Evolutionary conservation across 2,113 vertebrate genomes (phyloP).

Genomic region (Caloenas nicobarica): DNA sequence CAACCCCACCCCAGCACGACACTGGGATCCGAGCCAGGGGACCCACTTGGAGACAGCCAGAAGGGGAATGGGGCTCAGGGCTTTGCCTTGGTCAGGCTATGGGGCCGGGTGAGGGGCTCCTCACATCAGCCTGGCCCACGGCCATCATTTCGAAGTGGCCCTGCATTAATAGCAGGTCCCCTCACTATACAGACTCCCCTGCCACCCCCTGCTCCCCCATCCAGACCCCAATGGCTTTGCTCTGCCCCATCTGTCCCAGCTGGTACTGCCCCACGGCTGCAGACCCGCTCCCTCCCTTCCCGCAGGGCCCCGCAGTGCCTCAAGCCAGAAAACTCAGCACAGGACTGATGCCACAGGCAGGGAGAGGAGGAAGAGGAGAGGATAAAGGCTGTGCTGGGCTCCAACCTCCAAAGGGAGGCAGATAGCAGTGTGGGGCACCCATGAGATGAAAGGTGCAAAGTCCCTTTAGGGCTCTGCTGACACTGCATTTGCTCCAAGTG

Average conservation of each 20-base stretch:
- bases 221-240: background rate
- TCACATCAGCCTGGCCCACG: background rate
- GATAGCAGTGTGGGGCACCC: background rate
- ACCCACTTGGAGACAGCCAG: conserved; percentile 28
- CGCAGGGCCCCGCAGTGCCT: background rate
- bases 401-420: background rate
- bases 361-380: background rate
- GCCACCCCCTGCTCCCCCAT: background rate
- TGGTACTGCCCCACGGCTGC: background rate
- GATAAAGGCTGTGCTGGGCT: background rate
- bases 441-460: conserved; percentile 20
- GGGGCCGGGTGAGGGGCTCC: background rate
- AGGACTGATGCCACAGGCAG: background rate
- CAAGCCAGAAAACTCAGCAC: background rate
- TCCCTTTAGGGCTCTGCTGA: background rate
- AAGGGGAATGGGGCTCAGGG: background rate
- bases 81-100: background rate
- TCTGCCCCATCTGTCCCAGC: background rate
- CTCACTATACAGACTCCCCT: background rate
- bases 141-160: background rate
- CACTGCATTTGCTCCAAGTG: background rate
- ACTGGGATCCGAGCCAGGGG: background rate
- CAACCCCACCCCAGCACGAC: background rate
- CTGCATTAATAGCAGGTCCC: background rate
- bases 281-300: background rate